phyloP scores from a whole-genome alignment of 2,113 vertebrate genomes.

The Corydoras sp. region DNA sequence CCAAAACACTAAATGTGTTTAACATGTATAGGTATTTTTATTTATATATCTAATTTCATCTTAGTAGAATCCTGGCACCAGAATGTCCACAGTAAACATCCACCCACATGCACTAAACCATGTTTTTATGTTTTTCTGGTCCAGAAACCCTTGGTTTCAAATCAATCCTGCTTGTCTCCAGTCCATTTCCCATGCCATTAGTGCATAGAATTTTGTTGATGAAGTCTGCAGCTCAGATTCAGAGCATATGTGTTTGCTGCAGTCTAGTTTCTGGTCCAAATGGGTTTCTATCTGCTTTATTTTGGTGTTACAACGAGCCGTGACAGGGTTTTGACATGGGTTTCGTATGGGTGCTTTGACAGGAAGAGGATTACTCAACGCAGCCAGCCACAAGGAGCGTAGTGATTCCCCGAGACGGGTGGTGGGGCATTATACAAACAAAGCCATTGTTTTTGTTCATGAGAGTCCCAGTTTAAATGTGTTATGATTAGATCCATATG shows the following conservation, averaged over 20 bases:
- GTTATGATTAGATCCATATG: conserved; percentile 45
- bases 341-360: conserved; percentile 36
- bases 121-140: conserved; percentile 29
- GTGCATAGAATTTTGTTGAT: conserved; percentile 34
- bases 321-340: conserved; percentile 42
- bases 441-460: conserved; percentile 40
- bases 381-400: conserved; percentile 44
- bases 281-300: conserved; percentile 32
- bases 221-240: conserved; percentile 28
- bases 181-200: conserved; percentile 35
- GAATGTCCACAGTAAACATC: background rate
- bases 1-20: too few species aligned
- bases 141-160: conserved; percentile 25
- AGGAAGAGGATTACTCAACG: conserved; percentile 59
- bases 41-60: too few species aligned
- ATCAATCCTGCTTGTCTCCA: conserved; percentile 29
- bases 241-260: conserved; percentile 24
- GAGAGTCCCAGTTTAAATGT: conserved; percentile 38
- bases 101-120: conserved; percentile 11
- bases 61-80: too few species aligned
- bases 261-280: conserved; percentile 32
- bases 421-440: conserved; percentile 36
- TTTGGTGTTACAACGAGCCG: conserved; percentile 36
- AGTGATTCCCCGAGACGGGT: conserved; percentile 20
- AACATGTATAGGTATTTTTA: too few species aligned